These are phyloP conservation scores for Pseudorhombus dupliciocellatus DNA, from an alignment of 2,113 vertebrate species.

Conservation along the genomic window DNA sequence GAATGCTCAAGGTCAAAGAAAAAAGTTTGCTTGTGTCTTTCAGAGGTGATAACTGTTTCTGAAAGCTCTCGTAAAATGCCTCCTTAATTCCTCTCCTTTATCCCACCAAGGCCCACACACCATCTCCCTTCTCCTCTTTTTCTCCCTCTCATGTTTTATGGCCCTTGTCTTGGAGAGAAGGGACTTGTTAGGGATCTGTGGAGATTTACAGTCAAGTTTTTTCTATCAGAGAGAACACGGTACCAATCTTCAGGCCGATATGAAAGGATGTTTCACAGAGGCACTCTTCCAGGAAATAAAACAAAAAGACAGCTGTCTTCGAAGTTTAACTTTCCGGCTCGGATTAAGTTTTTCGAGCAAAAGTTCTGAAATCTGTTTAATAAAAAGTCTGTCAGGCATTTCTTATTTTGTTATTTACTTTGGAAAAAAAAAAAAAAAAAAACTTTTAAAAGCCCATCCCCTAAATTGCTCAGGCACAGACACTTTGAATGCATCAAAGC, in stretches of 20 bases:
- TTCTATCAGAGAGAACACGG: slow-evolving; percentile 65
- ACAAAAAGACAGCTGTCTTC: slow-evolving; percentile 61
- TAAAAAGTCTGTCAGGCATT: slow-evolving; percentile 68
- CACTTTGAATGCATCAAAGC: slow-evolving; percentile 75
- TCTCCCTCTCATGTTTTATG: slow-evolving; percentile 72
- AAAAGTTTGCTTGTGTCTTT: slow-evolving; percentile 65
- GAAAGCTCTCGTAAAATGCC: slow-evolving; percentile 71
- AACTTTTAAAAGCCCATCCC: slow-evolving; percentile 71
- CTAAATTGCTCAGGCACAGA: slow-evolving; percentile 71
- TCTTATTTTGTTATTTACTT: slow-evolving; percentile 74
- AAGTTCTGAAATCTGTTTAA: slow-evolving; percentile 64
- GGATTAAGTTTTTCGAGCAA: slow-evolving; percentile 58
- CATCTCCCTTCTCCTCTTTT: slow-evolving; percentile 49
- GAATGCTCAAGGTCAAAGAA: slow-evolving; percentile 65
- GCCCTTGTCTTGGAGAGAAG: slow-evolving; percentile 72
- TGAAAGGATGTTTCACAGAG: slow-evolving; percentile 72
- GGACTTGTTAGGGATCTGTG: slow-evolving; percentile 75
- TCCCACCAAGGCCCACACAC: slow-evolving; percentile 66
- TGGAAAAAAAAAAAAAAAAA: no score
- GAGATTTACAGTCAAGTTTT: slow-evolving; percentile 77
- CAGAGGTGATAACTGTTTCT: slow-evolving; percentile 62
- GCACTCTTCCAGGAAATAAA: slow-evolving; percentile 52
- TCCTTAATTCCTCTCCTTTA: slow-evolving; percentile 72
- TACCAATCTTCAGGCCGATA: slow-evolving; percentile 70
- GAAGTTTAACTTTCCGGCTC: slow-evolving; percentile 63